A percentile compares a stretch with the other conserved stretches of the same genome.
phyloP scores from a whole-genome alignment of 2,888 invertebrate species.

The Myopa testacea region DNA sequence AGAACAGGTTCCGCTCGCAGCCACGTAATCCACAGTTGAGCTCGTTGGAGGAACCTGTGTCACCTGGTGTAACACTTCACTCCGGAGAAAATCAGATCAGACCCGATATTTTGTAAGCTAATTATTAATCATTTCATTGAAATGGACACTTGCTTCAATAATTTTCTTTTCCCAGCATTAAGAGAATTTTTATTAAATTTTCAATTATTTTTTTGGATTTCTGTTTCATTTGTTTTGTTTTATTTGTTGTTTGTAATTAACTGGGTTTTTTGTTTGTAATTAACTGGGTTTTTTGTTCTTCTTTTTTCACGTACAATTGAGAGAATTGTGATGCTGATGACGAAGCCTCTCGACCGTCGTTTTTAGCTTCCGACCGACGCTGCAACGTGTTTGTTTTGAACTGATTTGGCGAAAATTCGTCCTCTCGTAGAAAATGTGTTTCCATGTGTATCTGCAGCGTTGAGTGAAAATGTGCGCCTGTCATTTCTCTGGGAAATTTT shows the following conservation, averaged over 20 bases:
- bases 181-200: no score
- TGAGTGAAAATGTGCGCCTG: no score
- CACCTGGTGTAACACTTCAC: neutral
- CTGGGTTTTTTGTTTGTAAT: neutral
- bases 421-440: conserved; percentile 2
- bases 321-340: no score
- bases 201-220: no score
- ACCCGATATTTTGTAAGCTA: no score
- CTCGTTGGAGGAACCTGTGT: conserved; percentile 18
- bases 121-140: conserved; percentile 4
- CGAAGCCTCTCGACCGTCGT: neutral
- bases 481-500: neutral
- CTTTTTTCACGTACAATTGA: neutral
- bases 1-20: conserved; percentile 25
- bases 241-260: no score
- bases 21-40: conserved; percentile 33
- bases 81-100: neutral
- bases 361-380: conserved; percentile 38
- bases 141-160: neutral
- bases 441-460: neutral
- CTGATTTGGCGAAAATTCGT: conserved; percentile 38
- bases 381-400: conserved; percentile 46
- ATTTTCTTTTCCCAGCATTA: no score
- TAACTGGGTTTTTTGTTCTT: neutral
- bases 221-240: no score